Evolutionary conservation across 2,797 vertebrate genomes (phyloP).

Genomic region (Diglossa cyanea): DNA sequence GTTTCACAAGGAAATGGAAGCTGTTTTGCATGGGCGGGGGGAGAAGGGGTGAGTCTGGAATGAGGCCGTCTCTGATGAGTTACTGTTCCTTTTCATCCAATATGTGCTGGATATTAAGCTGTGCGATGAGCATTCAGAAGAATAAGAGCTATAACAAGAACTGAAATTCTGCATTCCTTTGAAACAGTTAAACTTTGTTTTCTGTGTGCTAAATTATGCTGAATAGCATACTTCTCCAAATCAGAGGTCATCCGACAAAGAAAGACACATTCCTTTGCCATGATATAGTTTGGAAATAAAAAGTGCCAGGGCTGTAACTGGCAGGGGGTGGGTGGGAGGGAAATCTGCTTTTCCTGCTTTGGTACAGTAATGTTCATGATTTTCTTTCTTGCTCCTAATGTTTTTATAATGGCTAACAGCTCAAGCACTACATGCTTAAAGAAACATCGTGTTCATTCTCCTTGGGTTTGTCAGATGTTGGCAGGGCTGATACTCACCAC

Average conservation of each 20-base stretch:
- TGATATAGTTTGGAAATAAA: background rate
- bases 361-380: background rate
- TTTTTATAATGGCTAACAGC: background rate
- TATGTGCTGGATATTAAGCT: background rate
- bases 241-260: slow-evolving; percentile 1
- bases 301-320: background rate
- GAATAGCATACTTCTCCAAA: background rate
- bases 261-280: slow-evolving; percentile 28
- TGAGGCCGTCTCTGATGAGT: background rate
- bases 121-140: background rate
- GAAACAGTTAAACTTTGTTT: background rate
- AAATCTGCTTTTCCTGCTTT: slow-evolving; percentile 27
- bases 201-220: background rate
- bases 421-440: background rate
- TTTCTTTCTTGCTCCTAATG: background rate
- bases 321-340: background rate
- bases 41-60: background rate
- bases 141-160: background rate
- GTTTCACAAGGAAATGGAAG: background rate
- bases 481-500: background rate
- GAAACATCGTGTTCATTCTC: background rate
- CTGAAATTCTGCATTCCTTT: background rate
- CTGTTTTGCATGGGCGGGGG: background rate
- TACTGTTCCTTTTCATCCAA: background rate
- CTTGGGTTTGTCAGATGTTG: background rate